Evolutionary conservation across 1,140 invertebrate species (phyloP).

Genomic region (Saxidomus purpurata): DNA sequence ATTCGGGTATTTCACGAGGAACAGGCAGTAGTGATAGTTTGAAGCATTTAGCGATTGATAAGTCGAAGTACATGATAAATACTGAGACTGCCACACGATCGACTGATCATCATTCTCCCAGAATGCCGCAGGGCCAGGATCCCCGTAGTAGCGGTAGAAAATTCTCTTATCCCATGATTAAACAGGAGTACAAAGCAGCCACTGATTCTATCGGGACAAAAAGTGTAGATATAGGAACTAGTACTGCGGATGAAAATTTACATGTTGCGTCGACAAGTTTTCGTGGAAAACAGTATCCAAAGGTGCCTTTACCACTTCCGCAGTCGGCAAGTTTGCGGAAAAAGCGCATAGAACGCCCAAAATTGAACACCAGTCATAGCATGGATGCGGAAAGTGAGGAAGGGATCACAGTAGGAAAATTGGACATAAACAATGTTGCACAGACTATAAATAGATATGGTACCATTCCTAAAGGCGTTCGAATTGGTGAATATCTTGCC

Average conservation of each 20-base stretch:
- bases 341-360: slow-evolving; percentile 70
- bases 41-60: slow-evolving; percentile 81
- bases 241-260: slow-evolving; percentile 70
- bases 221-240: slow-evolving; percentile 72
- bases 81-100: slow-evolving; percentile 72
- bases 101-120: slow-evolving; percentile 54
- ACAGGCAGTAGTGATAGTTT: slow-evolving; percentile 78
- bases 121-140: slow-evolving; percentile 41
- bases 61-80: slow-evolving; percentile 84
- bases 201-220: slow-evolving; percentile 54
- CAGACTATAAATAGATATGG: slow-evolving; percentile 98
- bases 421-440: slow-evolving; percentile 98
- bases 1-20: slow-evolving; percentile 75
- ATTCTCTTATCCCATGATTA: slow-evolving; percentile 64
- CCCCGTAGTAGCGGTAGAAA: slow-evolving; percentile 76
- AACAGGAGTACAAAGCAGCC: slow-evolving; percentile 62
- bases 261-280: slow-evolving; percentile 65
- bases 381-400: slow-evolving; percentile 70
- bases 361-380: slow-evolving; percentile 63
- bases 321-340: slow-evolving; percentile 75
- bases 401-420: slow-evolving; percentile 85
- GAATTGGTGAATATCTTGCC: slow-evolving; percentile 98
- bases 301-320: slow-evolving; percentile 81
- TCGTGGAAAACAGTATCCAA: slow-evolving; percentile 78
- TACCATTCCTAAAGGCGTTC: slow-evolving; percentile 96